These are phyloP conservation scores for Noctuana brunneofusca DNA, from an alignment of 2,888 invertebrate species.

Conservation along the genomic window DNA sequence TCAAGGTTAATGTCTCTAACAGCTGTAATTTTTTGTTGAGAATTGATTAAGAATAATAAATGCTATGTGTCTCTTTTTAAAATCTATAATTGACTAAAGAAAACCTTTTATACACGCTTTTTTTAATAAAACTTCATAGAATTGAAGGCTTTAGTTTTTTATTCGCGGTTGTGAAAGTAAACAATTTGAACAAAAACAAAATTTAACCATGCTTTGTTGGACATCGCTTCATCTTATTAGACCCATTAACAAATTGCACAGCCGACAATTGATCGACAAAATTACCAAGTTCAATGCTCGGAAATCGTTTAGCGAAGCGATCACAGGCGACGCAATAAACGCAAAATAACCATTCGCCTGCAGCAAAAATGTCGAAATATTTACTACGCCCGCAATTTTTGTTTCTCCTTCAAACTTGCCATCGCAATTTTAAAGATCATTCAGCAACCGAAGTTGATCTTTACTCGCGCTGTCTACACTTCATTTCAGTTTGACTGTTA, in stretches of 20 bases:
- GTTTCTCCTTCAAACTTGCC: conserved; percentile 53
- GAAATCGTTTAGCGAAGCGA: conserved; percentile 62
- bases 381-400: conserved; percentile 68
- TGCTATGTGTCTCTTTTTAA: background rate
- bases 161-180: background rate
- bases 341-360: conserved; percentile 67
- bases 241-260: conserved; percentile 25
- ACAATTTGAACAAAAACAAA: background rate
- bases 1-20: conserved; percentile 40
- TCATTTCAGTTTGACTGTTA: conserved; percentile 57
- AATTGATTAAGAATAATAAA: background rate
- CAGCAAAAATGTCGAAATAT: conserved; percentile 71
- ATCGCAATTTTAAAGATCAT: conserved; percentile 50
- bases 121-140: too few relatives aligned
- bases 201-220: background rate
- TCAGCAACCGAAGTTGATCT: conserved; percentile 56
- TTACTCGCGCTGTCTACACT: conserved; percentile 51
- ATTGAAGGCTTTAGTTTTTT: too few relatives aligned
- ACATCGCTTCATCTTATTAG: background rate
- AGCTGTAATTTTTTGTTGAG: conserved; percentile 19
- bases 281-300: conserved; percentile 69
- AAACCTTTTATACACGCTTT: too few relatives aligned
- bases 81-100: background rate
- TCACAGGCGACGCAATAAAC: conserved; percentile 68
- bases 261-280: conserved; percentile 39